Evolutionary conservation across 2,888 invertebrate genomes (phyloP).

Genomic region (Apamea sordens): DNA sequence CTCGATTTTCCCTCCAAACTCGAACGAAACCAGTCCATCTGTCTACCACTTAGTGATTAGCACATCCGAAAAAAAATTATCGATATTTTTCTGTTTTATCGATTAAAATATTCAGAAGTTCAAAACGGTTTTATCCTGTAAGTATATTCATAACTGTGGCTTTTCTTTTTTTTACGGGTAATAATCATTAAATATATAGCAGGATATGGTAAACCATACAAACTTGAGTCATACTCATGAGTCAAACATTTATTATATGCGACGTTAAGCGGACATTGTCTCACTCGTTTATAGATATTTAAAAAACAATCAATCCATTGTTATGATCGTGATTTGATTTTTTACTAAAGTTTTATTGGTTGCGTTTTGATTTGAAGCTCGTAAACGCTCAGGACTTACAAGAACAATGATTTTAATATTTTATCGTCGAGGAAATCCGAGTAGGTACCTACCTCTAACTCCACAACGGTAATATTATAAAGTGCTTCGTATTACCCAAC

Average conservation of each 20-base stretch:
- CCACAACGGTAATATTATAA: background rate
- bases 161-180: conserved; percentile 15
- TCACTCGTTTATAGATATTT: conserved; percentile 62
- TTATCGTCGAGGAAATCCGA: conserved; percentile 47
- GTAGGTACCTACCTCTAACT: background rate
- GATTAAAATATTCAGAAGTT: conserved; percentile 28
- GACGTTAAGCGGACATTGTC: conserved; percentile 50
- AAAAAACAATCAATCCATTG: conserved; percentile 67
- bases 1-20: conserved; percentile 60
- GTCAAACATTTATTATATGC: conserved; percentile 54
- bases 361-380: conserved; percentile 44
- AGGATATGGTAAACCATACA: conserved; percentile 62
- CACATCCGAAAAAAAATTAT: conserved; percentile 39
- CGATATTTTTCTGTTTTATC: conserved; percentile 54
- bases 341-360: conserved; percentile 52
- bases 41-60: conserved; percentile 61
- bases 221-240: conserved; percentile 43
- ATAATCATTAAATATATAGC: conserved; percentile 52
- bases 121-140: background rate
- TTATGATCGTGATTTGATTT: conserved; percentile 60
- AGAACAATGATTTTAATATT: conserved; percentile 48
- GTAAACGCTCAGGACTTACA: conserved; percentile 43
- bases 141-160: conserved; percentile 20
- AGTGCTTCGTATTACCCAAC: background rate
- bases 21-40: conserved; percentile 61